Evolutionary conservation across 2,113 vertebrate species (phyloP).

Genomic region (Brachypodius melanocephalos): DNA sequence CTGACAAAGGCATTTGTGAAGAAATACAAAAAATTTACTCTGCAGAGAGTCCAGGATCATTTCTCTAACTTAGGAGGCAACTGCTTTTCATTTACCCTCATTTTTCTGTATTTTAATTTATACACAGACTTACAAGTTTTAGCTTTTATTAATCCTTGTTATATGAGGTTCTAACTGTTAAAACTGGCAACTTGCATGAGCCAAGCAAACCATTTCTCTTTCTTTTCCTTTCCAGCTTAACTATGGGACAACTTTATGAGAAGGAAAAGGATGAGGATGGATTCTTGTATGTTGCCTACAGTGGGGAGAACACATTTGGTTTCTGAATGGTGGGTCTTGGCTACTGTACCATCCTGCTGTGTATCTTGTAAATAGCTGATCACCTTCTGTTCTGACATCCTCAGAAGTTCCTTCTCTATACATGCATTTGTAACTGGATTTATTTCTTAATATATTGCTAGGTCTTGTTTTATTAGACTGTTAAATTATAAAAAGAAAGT

Average conservation of each 20-base stretch:
- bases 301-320: constrained; percentile 96
- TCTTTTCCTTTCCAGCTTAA: constrained; percentile 80
- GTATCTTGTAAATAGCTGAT: constrained; percentile 78
- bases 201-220: not conserved
- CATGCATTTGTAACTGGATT: constrained; percentile 79
- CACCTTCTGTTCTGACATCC: constrained; percentile 63
- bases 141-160: not conserved
- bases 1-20: not conserved
- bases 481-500: constrained; percentile 73
- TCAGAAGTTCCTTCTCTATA: constrained; percentile 60
- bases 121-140: not conserved
- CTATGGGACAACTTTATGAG: constrained; percentile 97
- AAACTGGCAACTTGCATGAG: not conserved
- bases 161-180: not conserved
- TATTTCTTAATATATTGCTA: constrained; percentile 79
- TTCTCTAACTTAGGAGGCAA: not conserved
- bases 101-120: not conserved
- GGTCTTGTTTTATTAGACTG: constrained; percentile 74
- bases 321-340: constrained; percentile 71
- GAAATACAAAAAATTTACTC: not conserved
- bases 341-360: constrained; percentile 62
- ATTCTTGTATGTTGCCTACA: constrained; percentile 98
- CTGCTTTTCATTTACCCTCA: not conserved
- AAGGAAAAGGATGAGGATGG: constrained; percentile 98
- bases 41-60: not conserved